Percentiles rank a stretch among this genome's conserved stretches.
These are phyloP conservation scores for Solenodon paradoxus DNA, from an alignment of 2,113 vertebrate genomes.

Conservation along the genomic window DNA sequence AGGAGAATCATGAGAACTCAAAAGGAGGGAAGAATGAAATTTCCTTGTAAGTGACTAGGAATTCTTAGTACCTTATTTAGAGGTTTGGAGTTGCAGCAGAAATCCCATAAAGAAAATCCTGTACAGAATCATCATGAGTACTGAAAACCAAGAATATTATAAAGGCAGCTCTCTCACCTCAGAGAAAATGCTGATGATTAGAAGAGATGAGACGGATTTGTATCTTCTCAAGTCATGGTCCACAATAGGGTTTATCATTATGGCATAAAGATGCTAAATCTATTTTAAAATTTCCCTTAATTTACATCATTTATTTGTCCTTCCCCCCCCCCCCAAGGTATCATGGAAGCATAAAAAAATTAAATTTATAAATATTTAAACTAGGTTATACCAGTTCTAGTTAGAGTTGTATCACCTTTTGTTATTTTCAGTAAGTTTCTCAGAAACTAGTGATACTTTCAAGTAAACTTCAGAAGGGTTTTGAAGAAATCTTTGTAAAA, in stretches of 20 bases:
- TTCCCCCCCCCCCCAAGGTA: neutral
- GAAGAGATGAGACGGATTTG: neutral
- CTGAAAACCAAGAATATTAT: neutral
- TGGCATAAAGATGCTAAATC: neutral
- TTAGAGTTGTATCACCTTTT: slow-evolving; percentile 24
- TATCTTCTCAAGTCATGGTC: neutral
- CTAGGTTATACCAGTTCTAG: neutral
- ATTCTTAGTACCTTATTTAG: neutral
- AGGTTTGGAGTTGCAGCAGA: neutral
- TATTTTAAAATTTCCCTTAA: neutral
- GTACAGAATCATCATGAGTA: neutral
- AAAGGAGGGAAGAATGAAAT: neutral
- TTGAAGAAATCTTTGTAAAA: slow-evolving; percentile 47
- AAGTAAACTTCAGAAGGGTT: slow-evolving; percentile 55
- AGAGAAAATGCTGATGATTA: neutral
- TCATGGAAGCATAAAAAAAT: slow-evolving; percentile 40
- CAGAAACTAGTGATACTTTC: slow-evolving; percentile 17
- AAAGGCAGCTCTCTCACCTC: neutral
- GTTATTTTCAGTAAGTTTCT: slow-evolving; percentile 30
- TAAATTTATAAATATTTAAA: slow-evolving; percentile 52
- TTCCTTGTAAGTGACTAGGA: neutral
- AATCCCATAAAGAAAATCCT: neutral
- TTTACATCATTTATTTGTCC: slow-evolving; percentile 6
- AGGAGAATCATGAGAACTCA: neutral
- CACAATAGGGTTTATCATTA: neutral